phyloP scores from a whole-genome alignment of 1,140 invertebrate genomes.

The Notospermus geniculatus region DNA sequence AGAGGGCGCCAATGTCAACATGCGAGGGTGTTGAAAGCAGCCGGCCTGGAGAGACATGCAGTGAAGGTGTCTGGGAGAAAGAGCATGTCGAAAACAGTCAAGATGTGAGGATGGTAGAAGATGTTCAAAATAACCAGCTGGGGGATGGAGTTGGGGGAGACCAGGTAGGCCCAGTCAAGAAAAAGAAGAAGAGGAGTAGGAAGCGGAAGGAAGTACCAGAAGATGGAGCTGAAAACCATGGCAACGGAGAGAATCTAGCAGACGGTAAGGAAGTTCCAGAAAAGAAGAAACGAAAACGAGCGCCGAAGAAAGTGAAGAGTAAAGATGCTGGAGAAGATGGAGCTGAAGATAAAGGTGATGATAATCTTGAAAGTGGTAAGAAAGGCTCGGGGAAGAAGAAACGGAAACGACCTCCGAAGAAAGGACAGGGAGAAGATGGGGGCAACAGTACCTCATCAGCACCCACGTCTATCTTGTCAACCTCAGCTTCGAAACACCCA shows the following conservation, averaged over 20 bases:
- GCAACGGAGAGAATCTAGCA: slow-evolving; percentile 1
- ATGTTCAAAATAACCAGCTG: no score
- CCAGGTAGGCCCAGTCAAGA: neutral
- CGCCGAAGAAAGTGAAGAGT: slow-evolving; percentile 7
- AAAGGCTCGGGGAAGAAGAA: neutral
- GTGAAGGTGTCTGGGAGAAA: no score
- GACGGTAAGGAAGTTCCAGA: slow-evolving; percentile 3
- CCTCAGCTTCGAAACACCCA: no score
- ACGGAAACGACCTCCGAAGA: neutral
- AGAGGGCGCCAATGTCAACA: no score
- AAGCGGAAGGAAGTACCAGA: slow-evolving; percentile 11
- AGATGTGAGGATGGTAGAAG: no score
- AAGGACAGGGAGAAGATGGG: neutral
- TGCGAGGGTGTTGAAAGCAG: no score
- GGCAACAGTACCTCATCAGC: neutral
- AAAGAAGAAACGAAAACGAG: slow-evolving; percentile 14
- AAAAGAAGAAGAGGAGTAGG: slow-evolving; percentile 15
- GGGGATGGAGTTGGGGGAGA: no score
- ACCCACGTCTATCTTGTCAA: no score
- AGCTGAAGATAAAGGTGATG: neutral
- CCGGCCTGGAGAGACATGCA: no score
- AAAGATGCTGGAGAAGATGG: slow-evolving; percentile 6
- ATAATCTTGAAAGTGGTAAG: neutral
- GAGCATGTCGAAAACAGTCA: no score
- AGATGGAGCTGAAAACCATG: slow-evolving; percentile 14